Base-by-base conservation (phyloP, 2,888 invertebrate species). In the Drosophila fulvimacula region DNA sequence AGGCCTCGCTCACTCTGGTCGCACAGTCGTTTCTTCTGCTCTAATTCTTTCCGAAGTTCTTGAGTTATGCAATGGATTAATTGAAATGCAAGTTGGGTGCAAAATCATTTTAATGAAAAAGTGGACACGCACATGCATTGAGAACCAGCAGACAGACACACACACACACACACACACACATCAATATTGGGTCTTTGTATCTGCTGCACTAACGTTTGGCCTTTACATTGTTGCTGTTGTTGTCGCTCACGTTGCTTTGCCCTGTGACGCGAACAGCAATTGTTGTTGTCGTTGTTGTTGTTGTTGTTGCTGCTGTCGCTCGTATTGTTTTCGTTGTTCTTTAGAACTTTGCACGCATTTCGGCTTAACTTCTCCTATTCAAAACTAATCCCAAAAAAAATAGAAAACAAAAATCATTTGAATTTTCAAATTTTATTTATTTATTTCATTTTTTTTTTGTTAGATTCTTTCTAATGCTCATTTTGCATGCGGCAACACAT, bases 291-390 rank as follows among this genome's bases (percentile, higher is more conserved):
- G 58, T 49, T 68, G 27, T 30, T 30, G 27, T 7, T 73, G 76
- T 55, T 65, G 67, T 48, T 59, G n/a, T n/a, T n/a, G 42, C 24
- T 57, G n/a, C 32, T 42, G 69, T 52, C 63, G 36, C 21, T 58
- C 17, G 34, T 42, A 27, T 62, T 63, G 42, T 57, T 55, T 42
- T 55, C 76, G 76, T 55, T 65, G 67, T 48, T 59, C 63, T 75
- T 84, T 84, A 81, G 82, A 76, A 77, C 55, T 79, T 75, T 62
- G 74, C 87, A 87, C 87, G 69, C 61, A 73, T 44, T 72, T 65
- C 58, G 55, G 44, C 49, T 65, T 57, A 64, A 62, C 49, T 57
- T 73, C 39, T 34, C 19, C 56, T 24, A 64, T 69, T 69, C 38
- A 71, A 71, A 71, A 71, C 63, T 32, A 52, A 63, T 69, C 48